Percentiles rank a stretch among this genome's conserved stretches.
phyloP scores from a whole-genome alignment of 2,888 invertebrate species.

The Ennomos quercinarius region DNA sequence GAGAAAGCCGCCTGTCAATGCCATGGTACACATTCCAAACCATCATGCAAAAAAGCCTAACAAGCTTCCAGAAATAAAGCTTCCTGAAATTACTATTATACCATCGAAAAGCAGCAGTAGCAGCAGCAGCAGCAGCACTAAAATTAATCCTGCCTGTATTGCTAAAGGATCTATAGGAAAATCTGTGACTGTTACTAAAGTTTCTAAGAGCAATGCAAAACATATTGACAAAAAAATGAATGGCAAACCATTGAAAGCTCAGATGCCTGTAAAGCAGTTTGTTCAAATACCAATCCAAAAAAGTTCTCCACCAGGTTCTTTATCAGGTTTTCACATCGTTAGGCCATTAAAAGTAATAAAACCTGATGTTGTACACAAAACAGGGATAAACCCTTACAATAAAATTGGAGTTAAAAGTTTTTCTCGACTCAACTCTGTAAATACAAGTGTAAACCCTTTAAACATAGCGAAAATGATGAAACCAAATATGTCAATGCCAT shows the following conservation, averaged over 20 bases:
- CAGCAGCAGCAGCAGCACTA: constrained; percentile 42
- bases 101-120: constrained; percentile 49
- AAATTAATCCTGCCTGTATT: constrained; percentile 36
- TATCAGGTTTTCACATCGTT: neutral
- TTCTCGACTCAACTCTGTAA: neutral
- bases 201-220: constrained; percentile 42
- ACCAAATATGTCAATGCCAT: neutral
- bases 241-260: constrained; percentile 35
- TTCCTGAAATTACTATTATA: constrained; percentile 63
- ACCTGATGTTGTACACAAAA: neutral
- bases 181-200: constrained; percentile 50
- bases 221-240: constrained; percentile 48
- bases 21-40: constrained; percentile 76
- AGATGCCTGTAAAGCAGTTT: constrained; percentile 28
- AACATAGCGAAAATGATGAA: constrained; percentile 1
- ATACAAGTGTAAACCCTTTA: neutral
- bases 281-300: constrained; percentile 12
- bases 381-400: neutral
- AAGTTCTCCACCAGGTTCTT: neutral
- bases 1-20: constrained; percentile 66
- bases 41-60: no score
- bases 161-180: constrained; percentile 45
- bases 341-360: neutral
- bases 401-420: neutral
- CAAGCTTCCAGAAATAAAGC: constrained; percentile 31